Evolutionary conservation across 1,140 invertebrate species (phyloP).

Genomic region (Bombus confusus): DNA sequence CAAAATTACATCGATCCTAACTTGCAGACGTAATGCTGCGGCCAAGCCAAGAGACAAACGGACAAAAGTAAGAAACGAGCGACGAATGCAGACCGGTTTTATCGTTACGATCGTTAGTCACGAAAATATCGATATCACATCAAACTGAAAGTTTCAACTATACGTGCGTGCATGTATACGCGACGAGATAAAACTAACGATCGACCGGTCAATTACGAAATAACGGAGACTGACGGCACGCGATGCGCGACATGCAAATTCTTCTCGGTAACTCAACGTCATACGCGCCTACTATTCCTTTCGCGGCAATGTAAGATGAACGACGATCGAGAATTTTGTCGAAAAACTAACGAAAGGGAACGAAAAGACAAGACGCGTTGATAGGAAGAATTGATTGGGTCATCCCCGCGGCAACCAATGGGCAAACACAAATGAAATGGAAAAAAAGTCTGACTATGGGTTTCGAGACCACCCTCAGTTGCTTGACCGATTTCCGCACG

Average conservation of each 20-base stretch:
- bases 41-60: not conserved
- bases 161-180: not conserved
- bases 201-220: conserved; percentile 20
- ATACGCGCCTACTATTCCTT: not conserved
- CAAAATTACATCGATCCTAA: conserved; percentile 1
- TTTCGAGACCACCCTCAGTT: conserved; percentile 44
- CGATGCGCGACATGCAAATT: conserved; percentile 35
- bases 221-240: conserved; percentile 11
- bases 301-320: no score
- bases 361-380: not conserved
- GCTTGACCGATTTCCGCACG: conserved; percentile 49
- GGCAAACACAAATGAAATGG: conserved; percentile 76
- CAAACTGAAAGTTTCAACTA: not conserved
- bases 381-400: conserved; percentile 74
- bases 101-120: not conserved
- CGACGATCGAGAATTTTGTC: not conserved
- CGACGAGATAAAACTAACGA: not conserved
- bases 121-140: conserved; percentile 14
- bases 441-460: not conserved
- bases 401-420: conserved; percentile 80
- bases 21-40: not conserved
- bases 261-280: not conserved
- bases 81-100: conserved; percentile 80
- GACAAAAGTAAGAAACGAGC: conserved; percentile 42
- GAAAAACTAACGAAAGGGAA: not conserved